Percentiles rank a stretch among this genome's conserved stretches.
Evolutionary conservation across 92 coral and sea anemone genomes (phyloP).

Genomic region (Anthopleura xanthogrammica): DNA sequence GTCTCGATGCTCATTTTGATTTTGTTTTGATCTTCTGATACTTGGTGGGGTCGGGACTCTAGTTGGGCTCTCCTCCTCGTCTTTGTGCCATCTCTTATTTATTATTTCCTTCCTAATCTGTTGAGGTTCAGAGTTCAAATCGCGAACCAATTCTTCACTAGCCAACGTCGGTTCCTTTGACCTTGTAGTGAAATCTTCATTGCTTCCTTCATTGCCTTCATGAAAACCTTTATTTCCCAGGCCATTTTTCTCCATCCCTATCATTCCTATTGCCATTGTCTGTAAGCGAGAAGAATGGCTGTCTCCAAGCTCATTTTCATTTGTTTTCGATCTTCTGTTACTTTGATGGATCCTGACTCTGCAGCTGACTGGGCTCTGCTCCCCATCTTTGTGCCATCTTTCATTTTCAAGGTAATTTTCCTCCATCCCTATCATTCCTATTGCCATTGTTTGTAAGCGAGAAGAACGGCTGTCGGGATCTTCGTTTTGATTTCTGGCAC

Average conservation of each 20-base stretch:
- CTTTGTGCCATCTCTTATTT: no score
- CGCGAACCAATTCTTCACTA: not conserved
- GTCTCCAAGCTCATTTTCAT: not conserved
- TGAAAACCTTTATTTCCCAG: not conserved
- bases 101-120: no score
- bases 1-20: no score
- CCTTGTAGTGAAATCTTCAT: not conserved
- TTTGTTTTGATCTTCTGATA: no score
- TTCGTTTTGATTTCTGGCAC: not conserved
- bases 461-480: not conserved
- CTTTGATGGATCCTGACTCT: no score
- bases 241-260: not conserved
- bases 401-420: not conserved
- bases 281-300: not conserved
- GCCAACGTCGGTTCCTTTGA: slow-evolving; percentile 17
- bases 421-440: no score
- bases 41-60: no score
- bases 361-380: no score
- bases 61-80: no score
- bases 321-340: not conserved
- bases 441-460: slow-evolving; percentile 16
- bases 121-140: not conserved
- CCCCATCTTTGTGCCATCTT: not conserved
- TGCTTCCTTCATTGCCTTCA: not conserved
- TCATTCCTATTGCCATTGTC: not conserved